phyloP scores from a whole-genome alignment of 1,140 invertebrate species.

The Cyclargus thomasi region DNA sequence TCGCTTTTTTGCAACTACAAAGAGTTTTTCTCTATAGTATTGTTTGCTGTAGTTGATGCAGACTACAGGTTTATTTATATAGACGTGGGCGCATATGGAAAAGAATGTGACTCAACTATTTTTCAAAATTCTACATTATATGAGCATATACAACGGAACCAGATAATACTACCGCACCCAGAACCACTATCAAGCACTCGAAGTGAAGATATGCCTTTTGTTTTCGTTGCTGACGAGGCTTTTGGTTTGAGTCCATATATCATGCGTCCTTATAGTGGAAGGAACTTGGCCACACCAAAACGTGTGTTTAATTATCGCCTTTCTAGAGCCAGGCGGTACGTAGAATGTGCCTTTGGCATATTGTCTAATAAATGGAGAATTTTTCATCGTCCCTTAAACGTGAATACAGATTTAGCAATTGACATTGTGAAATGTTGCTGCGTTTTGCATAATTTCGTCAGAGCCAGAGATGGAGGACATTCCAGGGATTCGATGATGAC shows the following conservation, averaged over 20 bases:
- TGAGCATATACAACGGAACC: too few species aligned
- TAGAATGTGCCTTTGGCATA: neutral
- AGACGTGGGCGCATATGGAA: neutral
- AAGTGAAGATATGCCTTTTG: slow-evolving; percentile 30
- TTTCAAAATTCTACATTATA: slow-evolving; percentile 15
- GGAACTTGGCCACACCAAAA: slow-evolving; percentile 14
- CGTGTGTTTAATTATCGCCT: neutral
- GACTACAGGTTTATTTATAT: slow-evolving; percentile 17
- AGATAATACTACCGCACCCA: too few species aligned
- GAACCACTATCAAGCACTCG: too few species aligned
- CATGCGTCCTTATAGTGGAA: slow-evolving; percentile 24
- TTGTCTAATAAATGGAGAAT: slow-evolving; percentile 15
- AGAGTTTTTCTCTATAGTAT: slow-evolving; percentile 3
- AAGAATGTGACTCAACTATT: slow-evolving; percentile 7
- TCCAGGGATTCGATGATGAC: slow-evolving; percentile 10
- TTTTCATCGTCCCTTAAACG: slow-evolving; percentile 30
- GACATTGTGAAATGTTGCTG: slow-evolving; percentile 32
- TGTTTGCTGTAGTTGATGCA: neutral
- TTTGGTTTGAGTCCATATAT: slow-evolving; percentile 49
- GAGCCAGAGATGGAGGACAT: slow-evolving; percentile 19
- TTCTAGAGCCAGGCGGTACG: neutral
- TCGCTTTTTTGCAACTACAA: slow-evolving; percentile 15
- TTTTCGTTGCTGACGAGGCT: slow-evolving; percentile 67
- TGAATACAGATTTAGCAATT: slow-evolving; percentile 23
- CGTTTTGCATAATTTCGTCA: slow-evolving; percentile 30